phyloP scores from a whole-genome alignment of 2,888 invertebrate species.

The Cetonia aurata region DNA sequence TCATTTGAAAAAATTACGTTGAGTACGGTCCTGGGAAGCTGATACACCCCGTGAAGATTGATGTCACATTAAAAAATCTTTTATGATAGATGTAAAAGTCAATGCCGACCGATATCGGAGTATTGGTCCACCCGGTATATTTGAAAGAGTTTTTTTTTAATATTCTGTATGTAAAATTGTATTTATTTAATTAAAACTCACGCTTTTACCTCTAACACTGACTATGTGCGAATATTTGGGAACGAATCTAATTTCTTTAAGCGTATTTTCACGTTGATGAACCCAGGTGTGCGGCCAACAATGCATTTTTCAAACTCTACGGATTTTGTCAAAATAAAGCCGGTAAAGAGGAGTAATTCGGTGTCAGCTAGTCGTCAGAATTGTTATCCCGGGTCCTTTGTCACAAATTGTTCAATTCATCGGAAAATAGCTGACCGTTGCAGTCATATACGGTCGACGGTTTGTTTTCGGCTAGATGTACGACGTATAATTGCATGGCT shows the following conservation, averaged over 20 bases:
- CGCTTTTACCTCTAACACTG: too few species aligned
- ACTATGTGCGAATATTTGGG: too few species aligned
- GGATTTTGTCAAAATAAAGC: conserved; percentile 39
- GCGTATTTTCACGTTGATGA: conserved; percentile 8
- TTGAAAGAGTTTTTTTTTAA: too few species aligned
- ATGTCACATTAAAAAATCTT: too few species aligned
- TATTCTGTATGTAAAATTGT: too few species aligned
- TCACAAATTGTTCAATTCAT: conserved; percentile 51
- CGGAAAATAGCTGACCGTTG: conserved; percentile 47
- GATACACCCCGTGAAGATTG: too few species aligned
- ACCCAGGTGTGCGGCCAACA: conserved; percentile 19
- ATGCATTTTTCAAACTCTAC: conserved; percentile 24
- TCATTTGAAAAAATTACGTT: too few species aligned
- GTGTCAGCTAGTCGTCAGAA: conserved; percentile 30
- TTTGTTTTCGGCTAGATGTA: conserved; percentile 42
- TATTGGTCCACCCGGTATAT: too few species aligned
- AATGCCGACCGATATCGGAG: too few species aligned
- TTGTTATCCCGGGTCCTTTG: conserved; percentile 35
- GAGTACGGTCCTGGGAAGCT: too few species aligned
- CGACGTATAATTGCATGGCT: conserved; percentile 41
- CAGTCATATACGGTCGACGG: conserved; percentile 19
- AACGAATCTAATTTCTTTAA: conserved; percentile 22
- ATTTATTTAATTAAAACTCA: too few species aligned
- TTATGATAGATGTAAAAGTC: too few species aligned
- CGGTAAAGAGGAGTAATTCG: conserved; percentile 38